Evolutionary conservation across 1,140 invertebrate genomes (phyloP).

Genomic region (Lasioglossum baleicum): DNA sequence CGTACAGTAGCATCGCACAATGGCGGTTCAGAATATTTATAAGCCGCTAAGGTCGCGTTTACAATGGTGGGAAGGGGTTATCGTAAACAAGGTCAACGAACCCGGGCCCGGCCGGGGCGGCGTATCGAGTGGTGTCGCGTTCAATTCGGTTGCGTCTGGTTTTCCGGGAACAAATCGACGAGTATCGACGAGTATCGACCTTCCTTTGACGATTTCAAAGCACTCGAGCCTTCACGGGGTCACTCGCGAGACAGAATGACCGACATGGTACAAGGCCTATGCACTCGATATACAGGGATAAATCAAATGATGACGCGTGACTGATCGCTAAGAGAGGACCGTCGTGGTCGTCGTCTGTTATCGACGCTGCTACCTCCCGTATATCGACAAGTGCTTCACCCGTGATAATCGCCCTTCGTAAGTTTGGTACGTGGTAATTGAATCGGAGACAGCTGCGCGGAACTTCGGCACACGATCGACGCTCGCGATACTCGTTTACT

Average conservation of each 20-base stretch:
- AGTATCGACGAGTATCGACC: slow-evolving; percentile 41
- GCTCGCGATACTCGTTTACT: too few relatives aligned
- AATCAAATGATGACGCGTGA: slow-evolving; percentile 53
- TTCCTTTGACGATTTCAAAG: slow-evolving; percentile 49
- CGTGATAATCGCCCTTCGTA: slow-evolving; percentile 8
- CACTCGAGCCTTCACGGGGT: slow-evolving; percentile 41
- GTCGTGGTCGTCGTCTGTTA: neutral
- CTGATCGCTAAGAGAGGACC: slow-evolving; percentile 49
- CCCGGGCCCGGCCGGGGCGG: too few relatives aligned
- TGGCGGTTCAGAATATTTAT: neutral
- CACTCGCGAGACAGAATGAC: slow-evolving; percentile 54
- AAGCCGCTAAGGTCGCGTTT: neutral
- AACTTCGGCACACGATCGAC: neutral
- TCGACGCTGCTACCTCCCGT: slow-evolving; percentile 32
- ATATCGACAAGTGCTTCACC: slow-evolving; percentile 41
- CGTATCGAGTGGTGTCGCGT: neutral
- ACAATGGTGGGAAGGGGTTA: neutral
- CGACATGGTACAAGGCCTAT: slow-evolving; percentile 45
- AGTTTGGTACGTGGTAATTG: slow-evolving; percentile 10
- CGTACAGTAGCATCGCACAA: neutral
- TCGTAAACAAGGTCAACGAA: neutral
- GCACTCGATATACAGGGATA: slow-evolving; percentile 54
- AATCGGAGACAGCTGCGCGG: neutral
- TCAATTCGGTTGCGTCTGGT: slow-evolving; percentile 1
- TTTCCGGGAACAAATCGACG: slow-evolving; percentile 8